Evolutionary conservation across 1,140 invertebrate genomes (phyloP), one percentile per base, ranked within the genome.

Genomic region (Agrilus planipennis): DNA sequence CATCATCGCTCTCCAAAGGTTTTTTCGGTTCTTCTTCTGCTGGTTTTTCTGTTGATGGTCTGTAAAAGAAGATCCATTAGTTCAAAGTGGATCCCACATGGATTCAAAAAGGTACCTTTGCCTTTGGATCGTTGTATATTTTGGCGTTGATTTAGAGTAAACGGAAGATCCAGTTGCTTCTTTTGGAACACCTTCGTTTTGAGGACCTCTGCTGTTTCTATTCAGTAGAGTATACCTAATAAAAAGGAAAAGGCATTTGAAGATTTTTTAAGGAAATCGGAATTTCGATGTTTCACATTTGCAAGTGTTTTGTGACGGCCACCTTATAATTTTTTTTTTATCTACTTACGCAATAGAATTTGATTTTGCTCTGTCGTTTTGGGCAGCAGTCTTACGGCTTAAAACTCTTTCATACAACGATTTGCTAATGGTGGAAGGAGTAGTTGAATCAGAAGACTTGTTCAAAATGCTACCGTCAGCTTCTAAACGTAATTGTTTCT

Each of bases 401-500:
- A 84, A 55, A 4, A 85, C 80, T 44, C 75, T 71, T 57, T 83
- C 77, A 49, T 83, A 84, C 2, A 86, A 64, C 35, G 70, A 78
- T 54, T 79, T 77, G 55, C 77, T 84, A 1, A 74, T 65, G 0
- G 73, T 67, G 2, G 74, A 75, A 1, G 72, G 68, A 25, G 65
- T 71, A 6, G 70, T 69, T 20, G 28, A 41, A 19, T 46, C 56
- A n/a, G 43, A 37, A 14, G 54, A 58, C 3, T 51, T 39, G 5
- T 49, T 50, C 2, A 56, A 57, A 2, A 53, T 52, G 5, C 50
- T 50, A 30, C 53, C 58, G 21, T 64, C 65, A n/a, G 75, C 73
- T 34, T 76, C 68, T 3, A 72, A 50, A 18, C 72, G 63, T 18
- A 87, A 57, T 40, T 86, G 82, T 53, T 83, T 87, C 54, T 87